Conservation (phyloP, 2,113 vertebrate species). For the Astatoreochromis straeleni region DNA sequence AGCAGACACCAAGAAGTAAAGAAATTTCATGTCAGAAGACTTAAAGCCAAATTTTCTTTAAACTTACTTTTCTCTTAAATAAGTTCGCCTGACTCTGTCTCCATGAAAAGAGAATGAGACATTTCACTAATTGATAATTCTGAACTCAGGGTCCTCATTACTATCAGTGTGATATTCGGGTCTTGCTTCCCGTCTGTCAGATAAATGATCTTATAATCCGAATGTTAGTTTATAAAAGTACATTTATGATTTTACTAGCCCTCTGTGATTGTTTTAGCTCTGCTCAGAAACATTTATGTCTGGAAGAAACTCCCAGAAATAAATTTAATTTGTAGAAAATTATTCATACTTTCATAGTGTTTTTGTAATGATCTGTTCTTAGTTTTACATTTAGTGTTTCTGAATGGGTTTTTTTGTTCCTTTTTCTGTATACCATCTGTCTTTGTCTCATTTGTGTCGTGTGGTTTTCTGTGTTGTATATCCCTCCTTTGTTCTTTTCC, state of each 20-base stretch:
- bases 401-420: fast-evolving
- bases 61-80: background rate
- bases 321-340: background rate
- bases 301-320: background rate
- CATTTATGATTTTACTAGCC: background rate
- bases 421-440: background rate
- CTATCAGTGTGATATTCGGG: background rate
- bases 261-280: background rate
- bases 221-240: background rate
- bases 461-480: background rate
- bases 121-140: background rate
- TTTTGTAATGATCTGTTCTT: background rate
- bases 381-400: background rate
- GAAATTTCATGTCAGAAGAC: background rate
- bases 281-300: background rate
- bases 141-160: background rate
- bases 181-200: background rate
- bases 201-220: background rate
- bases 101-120: background rate
- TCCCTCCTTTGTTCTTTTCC: background rate
- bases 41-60: background rate
- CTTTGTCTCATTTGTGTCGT: background rate
- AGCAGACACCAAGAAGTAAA: background rate
- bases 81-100: background rate
- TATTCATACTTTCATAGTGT: background rate